phyloP scores from a whole-genome alignment of 2,888 invertebrate species.

The Orchesella flavescens region DNA sequence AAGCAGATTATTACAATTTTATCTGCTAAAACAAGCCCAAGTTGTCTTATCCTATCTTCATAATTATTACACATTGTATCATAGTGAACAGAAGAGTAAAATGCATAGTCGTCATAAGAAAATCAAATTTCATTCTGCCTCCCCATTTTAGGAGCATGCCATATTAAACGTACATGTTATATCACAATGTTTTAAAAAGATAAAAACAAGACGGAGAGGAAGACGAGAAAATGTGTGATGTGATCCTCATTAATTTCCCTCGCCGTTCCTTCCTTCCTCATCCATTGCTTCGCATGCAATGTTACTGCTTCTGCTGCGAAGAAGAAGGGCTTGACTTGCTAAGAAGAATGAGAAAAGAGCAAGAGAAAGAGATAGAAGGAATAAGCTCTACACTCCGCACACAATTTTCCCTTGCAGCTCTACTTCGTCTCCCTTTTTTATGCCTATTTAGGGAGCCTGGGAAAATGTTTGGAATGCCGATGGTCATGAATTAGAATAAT shows the following conservation, averaged over 20 bases:
- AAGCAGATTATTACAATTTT: conserved; percentile 54
- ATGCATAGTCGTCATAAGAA: neutral
- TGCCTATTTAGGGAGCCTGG: conserved; percentile 70
- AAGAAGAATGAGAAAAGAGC: conserved; percentile 8
- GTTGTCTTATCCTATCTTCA: neutral
- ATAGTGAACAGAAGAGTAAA: neutral
- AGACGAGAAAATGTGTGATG: conserved; percentile 61
- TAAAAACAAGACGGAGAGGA: conserved; percentile 8
- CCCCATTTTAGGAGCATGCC: neutral
- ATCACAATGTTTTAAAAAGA: neutral
- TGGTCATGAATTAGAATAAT: conserved; percentile 71
- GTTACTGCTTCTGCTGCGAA: neutral
- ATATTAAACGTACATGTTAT: neutral
- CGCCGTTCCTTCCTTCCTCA: conserved; percentile 29
- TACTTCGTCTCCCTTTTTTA: conserved; percentile 47
- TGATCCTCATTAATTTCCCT: conserved; percentile 62
- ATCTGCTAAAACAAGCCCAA: conserved; percentile 13
- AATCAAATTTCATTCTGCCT: conserved; percentile 3
- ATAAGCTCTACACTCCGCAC: neutral
- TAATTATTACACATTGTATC: conserved; percentile 19
- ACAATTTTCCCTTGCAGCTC: neutral
- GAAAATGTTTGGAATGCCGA: conserved; percentile 70
- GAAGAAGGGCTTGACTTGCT: conserved; percentile 15
- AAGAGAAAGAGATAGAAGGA: conserved; percentile 8
- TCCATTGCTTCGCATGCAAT: conserved; percentile 28